Base-by-base conservation (phyloP, 2,797 vertebrate genomes). In the Mus minutoides region DNA sequence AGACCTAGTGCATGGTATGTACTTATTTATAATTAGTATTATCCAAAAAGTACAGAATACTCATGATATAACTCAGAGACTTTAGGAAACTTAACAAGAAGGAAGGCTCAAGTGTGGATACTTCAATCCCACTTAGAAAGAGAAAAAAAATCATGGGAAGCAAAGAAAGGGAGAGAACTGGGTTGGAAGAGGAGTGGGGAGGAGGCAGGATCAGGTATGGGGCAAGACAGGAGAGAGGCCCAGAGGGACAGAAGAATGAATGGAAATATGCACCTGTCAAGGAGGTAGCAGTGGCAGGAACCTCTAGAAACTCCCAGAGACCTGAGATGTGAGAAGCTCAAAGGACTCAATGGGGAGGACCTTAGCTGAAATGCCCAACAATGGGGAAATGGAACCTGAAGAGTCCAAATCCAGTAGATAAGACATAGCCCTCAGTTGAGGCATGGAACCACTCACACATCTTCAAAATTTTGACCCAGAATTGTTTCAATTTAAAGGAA, bases 221-320 rank as follows among this genome's bases (percentile, higher is more conserved):
- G 5, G 2, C 16, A 69, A 69, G 67, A 69, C 17, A 69, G 67
- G 17, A 69, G 34, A 69, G 67, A 69, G 16, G 6, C 34, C 31
- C 34, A 69, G 67, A 69, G 34, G 34, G 16, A 34, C 34, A 19
- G 31, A 31, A 69, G 67, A 19, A 19, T n/a, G 34, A n/a, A 69
- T n/a, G 16, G 7, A n/a, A 19, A 69, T 69, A 19, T 69, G 16
- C 17, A 69, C 16, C 34, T 69, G 34, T 19, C 34, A n/a, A 5
- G 16, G 16, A 2, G 31, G 6, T 31, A 2, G 1, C 14, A 2
- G 14, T 69, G 2, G 16, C 2, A 14, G 34, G 7, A 69, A 69
- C 16, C 17, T 69, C 7, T n/a, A 3, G 31, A 69, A n/a, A 69
- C 6, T 69, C 34, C 6, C 17, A 19, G 67, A 69, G 16, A 69